These are phyloP conservation scores for Mastomys coucha DNA, from an alignment of 2,113 vertebrate species.

Conservation along the genomic window DNA sequence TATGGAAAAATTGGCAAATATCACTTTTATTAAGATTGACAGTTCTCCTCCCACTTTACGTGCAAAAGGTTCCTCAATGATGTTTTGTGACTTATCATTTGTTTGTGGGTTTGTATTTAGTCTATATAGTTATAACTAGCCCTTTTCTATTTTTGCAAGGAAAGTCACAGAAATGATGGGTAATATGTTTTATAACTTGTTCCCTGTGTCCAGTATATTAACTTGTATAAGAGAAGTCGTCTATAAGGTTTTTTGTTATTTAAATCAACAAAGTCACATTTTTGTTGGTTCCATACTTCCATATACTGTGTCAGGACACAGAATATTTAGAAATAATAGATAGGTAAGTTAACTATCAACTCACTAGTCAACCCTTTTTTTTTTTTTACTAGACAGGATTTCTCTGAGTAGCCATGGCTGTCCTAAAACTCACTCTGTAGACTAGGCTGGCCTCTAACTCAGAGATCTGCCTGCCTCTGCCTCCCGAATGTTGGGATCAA, in stretches of 20 bases:
- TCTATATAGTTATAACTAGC: constrained; percentile 59
- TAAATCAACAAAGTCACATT: constrained; percentile 76
- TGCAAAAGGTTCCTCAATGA: not conserved
- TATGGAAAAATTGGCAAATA: not conserved
- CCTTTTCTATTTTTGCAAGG: constrained; percentile 67
- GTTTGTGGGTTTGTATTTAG: constrained; percentile 67
- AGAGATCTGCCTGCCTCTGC: not conserved
- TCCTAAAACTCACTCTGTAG: not conserved
- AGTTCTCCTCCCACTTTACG: constrained; percentile 67
- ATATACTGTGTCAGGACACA: constrained; percentile 60
- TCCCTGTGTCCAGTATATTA: constrained; percentile 76
- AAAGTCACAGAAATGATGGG: constrained; percentile 68
- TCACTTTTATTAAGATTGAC: constrained; percentile 32
- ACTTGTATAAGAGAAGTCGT: constrained; percentile 74
- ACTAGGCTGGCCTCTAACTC: not conserved
- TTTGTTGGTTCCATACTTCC: constrained; percentile 81
- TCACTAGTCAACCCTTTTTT: not conserved
- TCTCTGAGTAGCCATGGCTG: not conserved
- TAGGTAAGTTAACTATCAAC: not conserved
- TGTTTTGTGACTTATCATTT: constrained; percentile 55
- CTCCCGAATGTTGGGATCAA: not conserved
- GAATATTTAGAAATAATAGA: constrained; percentile 71
- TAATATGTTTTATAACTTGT: constrained; percentile 77
- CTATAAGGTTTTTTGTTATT: constrained; percentile 69
- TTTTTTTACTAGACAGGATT: not conserved